Base-by-base conservation (phyloP, 2,797 vertebrate species). In the Tinamus major region DNA sequence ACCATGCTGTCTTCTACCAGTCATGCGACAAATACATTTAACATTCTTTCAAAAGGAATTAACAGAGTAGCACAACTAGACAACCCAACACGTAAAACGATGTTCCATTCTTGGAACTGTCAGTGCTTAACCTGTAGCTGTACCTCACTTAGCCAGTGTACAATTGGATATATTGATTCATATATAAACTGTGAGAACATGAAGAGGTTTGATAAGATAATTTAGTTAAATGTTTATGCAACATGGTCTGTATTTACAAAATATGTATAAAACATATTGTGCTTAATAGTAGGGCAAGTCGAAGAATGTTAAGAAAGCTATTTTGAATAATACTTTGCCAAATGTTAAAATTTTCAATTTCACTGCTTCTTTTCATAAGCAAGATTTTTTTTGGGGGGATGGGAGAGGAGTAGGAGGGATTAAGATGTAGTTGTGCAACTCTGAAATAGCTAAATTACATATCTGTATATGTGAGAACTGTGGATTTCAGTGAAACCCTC, bases 311-410 rank as follows among this genome's bases (percentile, higher is more conserved):
- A 69, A 84, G 77, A 95, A 95, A 90, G 74, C 70, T 93, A 77
- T 92, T 95, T 89, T 65, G 20, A 83, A 58, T 87, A 93, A 62
- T 89, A 62, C 29, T 92, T 89, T 94, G 79, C 72, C 92, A 94
- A 96, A 75, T 75, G 49, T 75, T 95, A 83, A 72, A 94, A 85
- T 6, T 69, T 89, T 55, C 2, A 72, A 74, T 85, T 83, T 91
- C 12, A 49, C 8, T 5, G 31, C 7, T 19, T 89, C 68, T 59
- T 67, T 35, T 71, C 39, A 51, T 29, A 13, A 71, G 27, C 19
- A 39, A 37, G 8, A 15, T 46, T 35, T 9, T 37, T 64, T 67
- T 9, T 9, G 48, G 48, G 23, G 23, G 48, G 42, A 42, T 15
- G 41, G 41, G 10, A 44, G 17, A 44, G 42, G 42, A 44, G 42